Base-by-base conservation (phyloP, 2,113 vertebrate species). In the Smithornis capensis region DNA sequence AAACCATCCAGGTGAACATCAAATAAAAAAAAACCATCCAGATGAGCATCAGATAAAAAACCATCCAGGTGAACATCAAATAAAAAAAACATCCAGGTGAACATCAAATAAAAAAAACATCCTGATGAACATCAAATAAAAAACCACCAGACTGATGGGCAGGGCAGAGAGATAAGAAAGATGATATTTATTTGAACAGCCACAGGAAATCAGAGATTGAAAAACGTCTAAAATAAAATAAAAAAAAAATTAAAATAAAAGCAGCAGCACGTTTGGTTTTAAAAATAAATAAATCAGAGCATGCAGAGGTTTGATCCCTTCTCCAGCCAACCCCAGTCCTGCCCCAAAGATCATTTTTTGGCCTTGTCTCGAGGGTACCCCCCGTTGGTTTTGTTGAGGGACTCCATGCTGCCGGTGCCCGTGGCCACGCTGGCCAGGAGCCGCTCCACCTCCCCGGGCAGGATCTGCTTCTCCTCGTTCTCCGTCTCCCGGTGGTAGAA, bases 401-500 rank as follows among this genome's bases (percentile, higher is more conserved):
- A 99, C 59, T 97, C 96, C 56, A 89, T 98, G 95, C 99, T 99
- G 63, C 97, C 98, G 2, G 60, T 80, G 44, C 94, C 96, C 7
- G 92, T 93, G 23, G 95, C 79, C 31, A 94, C 94, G 2, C 91
- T 95, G 77, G 97, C 97, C 77, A 98, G 97, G 38, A 98, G 95
- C 90, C 97, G 93, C 10, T 99, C 98, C 37, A 96, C 90, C 42
- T 98, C 97, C 38, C 97, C 97, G 0, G 98, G 87, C 76, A 98
- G 79, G 25, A 97, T 97, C 29, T 98, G 95, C 95, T 98, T 99
- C n/a, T 99, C 99, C 73, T 99, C 99, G 1, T 99, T 98, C 92
- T 99, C 99, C 4, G 98, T 99, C 97, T 99, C 99, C 55, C 99
- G 97, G 95, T 99, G 99, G 97, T 99, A 99, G 98, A 99, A 99